Evolutionary conservation across 2,797 vertebrate genomes (phyloP), one percentile per base, ranked within the genome.

Genomic region (Trichosurus vulpecula): DNA sequence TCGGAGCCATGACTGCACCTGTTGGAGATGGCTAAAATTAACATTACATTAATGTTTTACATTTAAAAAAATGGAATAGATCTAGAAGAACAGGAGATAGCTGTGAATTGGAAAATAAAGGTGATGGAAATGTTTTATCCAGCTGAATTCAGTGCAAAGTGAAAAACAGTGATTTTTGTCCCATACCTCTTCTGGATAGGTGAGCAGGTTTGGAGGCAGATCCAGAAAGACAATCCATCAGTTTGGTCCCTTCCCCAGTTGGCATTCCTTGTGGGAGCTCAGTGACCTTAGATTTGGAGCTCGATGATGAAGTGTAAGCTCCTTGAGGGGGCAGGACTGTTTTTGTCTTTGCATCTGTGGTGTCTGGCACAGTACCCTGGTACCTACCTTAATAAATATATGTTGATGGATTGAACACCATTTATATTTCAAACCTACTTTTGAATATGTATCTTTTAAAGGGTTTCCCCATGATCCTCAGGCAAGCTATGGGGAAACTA

Each of bases 91-190:
- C n/a, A 22, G 41, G n/a, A 1, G 22, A 25, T 81, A 81, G 19
- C 66, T 81, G 3, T 58, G 54, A 11, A 6, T 2, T 41, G 35
- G 35, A 52, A 90, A 41, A 22, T 47, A 81, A 52, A 93, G 29
- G 25, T 12, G 1, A 74, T 31, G 9, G 0, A 52, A 56, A 47
- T 92, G 55, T 92, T 93, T 89, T 96, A 94, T 94, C 53, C 11
- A 90, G 87, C 35, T 96, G 94, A 25, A 57, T 94, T 41, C 11
- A 91, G 11, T 14, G 74, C 52, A 52, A 54, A 94, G 66, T 89
- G 81, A 92, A 47, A 94, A 31, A 10, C 8, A 52, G n/a, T 5
- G 54, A 52, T 47, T 12, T 53, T 16, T 41, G 30, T 51, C 95
- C 87, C 52, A 22, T 53, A 29, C 53, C 30, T 2, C 22, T 90